Conservation (phyloP, 2,888 invertebrate genomes). For the Cacoxenus indagator region DNA sequence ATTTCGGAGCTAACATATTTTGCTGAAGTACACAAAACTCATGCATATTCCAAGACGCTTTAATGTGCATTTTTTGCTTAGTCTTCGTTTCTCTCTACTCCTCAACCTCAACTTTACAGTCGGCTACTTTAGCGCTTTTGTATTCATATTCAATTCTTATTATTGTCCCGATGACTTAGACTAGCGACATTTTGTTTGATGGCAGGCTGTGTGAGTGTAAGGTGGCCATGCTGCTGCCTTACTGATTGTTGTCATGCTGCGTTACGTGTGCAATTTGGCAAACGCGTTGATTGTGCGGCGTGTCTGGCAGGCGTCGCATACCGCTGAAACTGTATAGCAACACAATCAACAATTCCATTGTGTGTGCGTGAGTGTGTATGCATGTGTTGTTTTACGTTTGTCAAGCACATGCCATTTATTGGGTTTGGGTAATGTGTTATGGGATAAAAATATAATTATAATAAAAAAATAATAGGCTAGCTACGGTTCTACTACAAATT, state of each 20-base stretch:
- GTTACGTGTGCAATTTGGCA: constrained; percentile 56
- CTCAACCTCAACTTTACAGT: neutral
- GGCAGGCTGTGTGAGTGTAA: neutral
- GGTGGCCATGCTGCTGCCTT: constrained; percentile 41
- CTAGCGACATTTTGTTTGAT: neutral
- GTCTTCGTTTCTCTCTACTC: neutral
- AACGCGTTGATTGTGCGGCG: constrained; percentile 29
- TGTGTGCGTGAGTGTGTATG: constrained; percentile 17
- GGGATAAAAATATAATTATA: constrained; percentile 59
- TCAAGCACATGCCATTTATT: constrained; percentile 64
- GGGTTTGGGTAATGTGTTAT: constrained; percentile 65
- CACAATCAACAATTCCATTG: constrained; percentile 29
- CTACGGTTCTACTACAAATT: neutral
- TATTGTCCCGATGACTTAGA: constrained; percentile 35
- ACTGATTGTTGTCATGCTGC: constrained; percentile 36
- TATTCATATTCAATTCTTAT: constrained; percentile 60
- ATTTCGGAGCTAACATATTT: neutral
- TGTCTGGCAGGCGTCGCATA: neutral
- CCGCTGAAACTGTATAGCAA: constrained; percentile 12
- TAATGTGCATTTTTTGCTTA: neutral
- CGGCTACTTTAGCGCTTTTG: constrained; percentile 24
- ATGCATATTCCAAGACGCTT: neutral
- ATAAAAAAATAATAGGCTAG: too few relatives aligned
- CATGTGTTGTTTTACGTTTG: constrained; percentile 40
- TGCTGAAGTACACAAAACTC: neutral